A percentile compares a stretch with the other conserved stretches of the same genome.
These are phyloP conservation scores for Zaprionus ghesquierei DNA, from an alignment of 1,140 invertebrate species.

Conservation along the genomic window DNA sequence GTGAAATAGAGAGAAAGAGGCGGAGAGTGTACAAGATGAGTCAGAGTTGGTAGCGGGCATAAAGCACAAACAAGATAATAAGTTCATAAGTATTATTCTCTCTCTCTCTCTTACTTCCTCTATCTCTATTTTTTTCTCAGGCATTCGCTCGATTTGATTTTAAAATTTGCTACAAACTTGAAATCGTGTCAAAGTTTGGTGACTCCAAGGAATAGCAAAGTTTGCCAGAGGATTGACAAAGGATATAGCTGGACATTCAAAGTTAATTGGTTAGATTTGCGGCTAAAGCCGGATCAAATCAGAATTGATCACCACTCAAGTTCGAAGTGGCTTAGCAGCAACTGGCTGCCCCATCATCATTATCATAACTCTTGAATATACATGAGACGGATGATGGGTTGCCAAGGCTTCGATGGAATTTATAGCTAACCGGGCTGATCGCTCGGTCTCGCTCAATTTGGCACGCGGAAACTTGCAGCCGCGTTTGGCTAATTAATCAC, in stretches of 20 bases:
- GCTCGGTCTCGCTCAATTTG: conserved; percentile 1
- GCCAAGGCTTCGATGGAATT: neutral
- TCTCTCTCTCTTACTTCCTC: neutral
- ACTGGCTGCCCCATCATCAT: conserved; percentile 2
- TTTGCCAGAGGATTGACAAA: conserved; percentile 25
- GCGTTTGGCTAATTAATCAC: conserved; percentile 48
- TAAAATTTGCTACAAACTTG: conserved; percentile 59
- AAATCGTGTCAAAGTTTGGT: conserved; percentile 67
- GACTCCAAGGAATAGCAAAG: conserved; percentile 21
- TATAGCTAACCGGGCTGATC: neutral
- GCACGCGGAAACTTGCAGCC: conserved; percentile 7
- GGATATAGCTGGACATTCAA: conserved; percentile 51
- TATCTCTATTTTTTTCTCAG: neutral
- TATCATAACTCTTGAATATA: conserved; percentile 27
- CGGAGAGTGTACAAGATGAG: neutral
- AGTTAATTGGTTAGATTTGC: conserved; percentile 69
- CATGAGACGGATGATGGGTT: neutral
- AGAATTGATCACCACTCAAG: conserved; percentile 22
- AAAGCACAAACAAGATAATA: conserved; percentile 79
- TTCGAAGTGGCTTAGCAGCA: conserved; percentile 12
- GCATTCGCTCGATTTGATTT: conserved; percentile 62
- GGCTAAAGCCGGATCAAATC: conserved; percentile 21
- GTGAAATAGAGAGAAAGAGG: neutral
- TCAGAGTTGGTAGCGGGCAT: conserved; percentile 30
- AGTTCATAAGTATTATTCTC: conserved; percentile 76